phyloP scores from a whole-genome alignment of 2,797 vertebrate genomes.

The Anisognathus igniventris region DNA sequence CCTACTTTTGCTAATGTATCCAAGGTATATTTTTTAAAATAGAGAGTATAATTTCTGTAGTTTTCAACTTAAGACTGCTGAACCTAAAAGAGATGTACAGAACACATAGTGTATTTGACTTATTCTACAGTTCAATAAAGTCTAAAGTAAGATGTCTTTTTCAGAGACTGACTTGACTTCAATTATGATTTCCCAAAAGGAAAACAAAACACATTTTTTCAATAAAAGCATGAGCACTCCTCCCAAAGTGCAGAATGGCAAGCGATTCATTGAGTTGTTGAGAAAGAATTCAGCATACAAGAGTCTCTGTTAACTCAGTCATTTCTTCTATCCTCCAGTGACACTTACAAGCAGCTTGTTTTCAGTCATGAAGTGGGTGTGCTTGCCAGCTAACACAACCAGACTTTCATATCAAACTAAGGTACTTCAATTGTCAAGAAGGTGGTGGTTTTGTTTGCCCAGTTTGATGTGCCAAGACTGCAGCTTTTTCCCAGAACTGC shows the following conservation, averaged over 20 bases:
- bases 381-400: not conserved
- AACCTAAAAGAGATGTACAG: not conserved
- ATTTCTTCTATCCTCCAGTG: slow-evolving; percentile 21
- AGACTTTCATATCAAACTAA: not conserved
- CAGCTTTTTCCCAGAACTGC: not conserved
- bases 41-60: not conserved
- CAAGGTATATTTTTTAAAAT: not conserved
- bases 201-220: slow-evolving; percentile 50
- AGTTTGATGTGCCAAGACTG: not conserved
- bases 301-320: slow-evolving; percentile 1
- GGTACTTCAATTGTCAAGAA: not conserved
- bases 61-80: not conserved
- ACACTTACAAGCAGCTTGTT: slow-evolving; percentile 34
- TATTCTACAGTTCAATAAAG: not conserved
- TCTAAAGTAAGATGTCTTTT: slow-evolving; percentile 17
- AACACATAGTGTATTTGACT: not conserved
- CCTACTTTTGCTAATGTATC: not conserved
- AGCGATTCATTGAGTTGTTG: slow-evolving; percentile 26
- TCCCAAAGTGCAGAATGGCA: slow-evolving; percentile 35
- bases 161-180: not conserved
- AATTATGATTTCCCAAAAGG: slow-evolving; percentile 13
- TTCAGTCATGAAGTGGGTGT: not conserved
- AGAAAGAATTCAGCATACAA: slow-evolving; percentile 44
- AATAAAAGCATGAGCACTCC: slow-evolving; percentile 35
- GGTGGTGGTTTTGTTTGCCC: not conserved